These are phyloP conservation scores for Scaptomyza polygonia DNA, from an alignment of 2,888 invertebrate species.

Conservation along the genomic window DNA sequence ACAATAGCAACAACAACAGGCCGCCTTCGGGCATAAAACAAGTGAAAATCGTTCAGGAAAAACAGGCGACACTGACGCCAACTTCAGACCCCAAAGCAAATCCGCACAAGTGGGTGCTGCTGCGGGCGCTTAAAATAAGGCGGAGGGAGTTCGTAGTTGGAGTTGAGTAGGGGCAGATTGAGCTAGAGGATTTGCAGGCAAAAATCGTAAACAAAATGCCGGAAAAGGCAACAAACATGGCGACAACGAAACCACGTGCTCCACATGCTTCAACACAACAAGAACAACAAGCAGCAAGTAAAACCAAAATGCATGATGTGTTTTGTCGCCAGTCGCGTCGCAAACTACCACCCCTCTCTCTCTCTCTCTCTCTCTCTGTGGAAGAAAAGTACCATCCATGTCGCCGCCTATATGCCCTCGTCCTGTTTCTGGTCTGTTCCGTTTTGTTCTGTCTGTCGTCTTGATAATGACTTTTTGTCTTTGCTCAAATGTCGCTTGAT, in stretches of 20 bases:
- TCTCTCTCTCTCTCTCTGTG: neutral
- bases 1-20: constrained; percentile 32
- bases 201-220: constrained; percentile 77
- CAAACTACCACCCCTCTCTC: neutral
- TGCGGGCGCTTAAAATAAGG: neutral
- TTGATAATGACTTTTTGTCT: constrained; percentile 79
- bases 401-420: constrained; percentile 2
- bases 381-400: neutral
- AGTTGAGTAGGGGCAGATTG: neutral
- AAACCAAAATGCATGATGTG: constrained; percentile 36
- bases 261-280: constrained; percentile 57
- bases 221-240: constrained; percentile 77
- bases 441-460: constrained; percentile 53
- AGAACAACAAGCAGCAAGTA: neutral
- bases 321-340: constrained; percentile 36
- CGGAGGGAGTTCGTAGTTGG: neutral
- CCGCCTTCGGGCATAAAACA: constrained; percentile 59
- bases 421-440: constrained; percentile 24
- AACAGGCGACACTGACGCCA: constrained; percentile 61
- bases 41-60: constrained; percentile 78
- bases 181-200: constrained; percentile 16
- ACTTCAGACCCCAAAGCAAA: constrained; percentile 62
- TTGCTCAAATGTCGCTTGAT: constrained; percentile 79
- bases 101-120: constrained; percentile 46
- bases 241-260: constrained; percentile 67